Evolutionary conservation across 1,140 invertebrate genomes (phyloP).

Genomic region (Drosophila micromelanica): DNA sequence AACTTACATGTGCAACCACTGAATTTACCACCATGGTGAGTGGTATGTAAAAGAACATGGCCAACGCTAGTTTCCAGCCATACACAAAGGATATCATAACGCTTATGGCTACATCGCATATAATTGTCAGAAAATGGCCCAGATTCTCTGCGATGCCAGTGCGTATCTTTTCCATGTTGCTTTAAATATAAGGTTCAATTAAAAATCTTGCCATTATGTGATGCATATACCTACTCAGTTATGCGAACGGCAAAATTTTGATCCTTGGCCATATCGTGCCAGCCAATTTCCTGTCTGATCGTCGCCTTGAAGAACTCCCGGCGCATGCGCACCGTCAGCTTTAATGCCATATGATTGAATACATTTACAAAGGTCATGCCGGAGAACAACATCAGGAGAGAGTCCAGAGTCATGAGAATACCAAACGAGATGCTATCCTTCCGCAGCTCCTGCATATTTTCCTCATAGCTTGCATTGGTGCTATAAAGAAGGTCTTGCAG

Average conservation of each 20-base stretch:
- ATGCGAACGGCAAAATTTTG: constrained; percentile 95
- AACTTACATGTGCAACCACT: constrained; percentile 87
- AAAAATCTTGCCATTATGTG: background rate
- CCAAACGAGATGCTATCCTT: constrained; percentile 88
- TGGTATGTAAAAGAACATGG: constrained; percentile 92
- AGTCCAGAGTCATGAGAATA: constrained; percentile 86
- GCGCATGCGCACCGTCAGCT: constrained; percentile 89
- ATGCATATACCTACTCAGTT: constrained; percentile 89
- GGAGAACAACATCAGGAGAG: constrained; percentile 87
- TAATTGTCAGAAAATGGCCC: constrained; percentile 90
- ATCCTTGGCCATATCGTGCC: constrained; percentile 93
- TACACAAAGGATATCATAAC: constrained; percentile 89
- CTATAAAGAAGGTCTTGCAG: constrained; percentile 15
- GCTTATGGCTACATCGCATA: constrained; percentile 88
- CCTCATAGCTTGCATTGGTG: constrained; percentile 86
- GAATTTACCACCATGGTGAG: constrained; percentile 89
- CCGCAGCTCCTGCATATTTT: constrained; percentile 87
- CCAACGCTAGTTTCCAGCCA: constrained; percentile 92
- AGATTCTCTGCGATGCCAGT: constrained; percentile 96
- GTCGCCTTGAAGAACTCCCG: constrained; percentile 90
- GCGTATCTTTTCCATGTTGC: constrained; percentile 94
- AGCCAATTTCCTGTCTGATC: constrained; percentile 94
- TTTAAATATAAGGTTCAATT: constrained; percentile 71
- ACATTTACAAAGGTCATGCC: constrained; percentile 88
- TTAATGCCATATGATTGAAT: constrained; percentile 87